Evolutionary conservation across 2,113 vertebrate genomes (phyloP).

Genomic region (Notarius lentiginosus): DNA sequence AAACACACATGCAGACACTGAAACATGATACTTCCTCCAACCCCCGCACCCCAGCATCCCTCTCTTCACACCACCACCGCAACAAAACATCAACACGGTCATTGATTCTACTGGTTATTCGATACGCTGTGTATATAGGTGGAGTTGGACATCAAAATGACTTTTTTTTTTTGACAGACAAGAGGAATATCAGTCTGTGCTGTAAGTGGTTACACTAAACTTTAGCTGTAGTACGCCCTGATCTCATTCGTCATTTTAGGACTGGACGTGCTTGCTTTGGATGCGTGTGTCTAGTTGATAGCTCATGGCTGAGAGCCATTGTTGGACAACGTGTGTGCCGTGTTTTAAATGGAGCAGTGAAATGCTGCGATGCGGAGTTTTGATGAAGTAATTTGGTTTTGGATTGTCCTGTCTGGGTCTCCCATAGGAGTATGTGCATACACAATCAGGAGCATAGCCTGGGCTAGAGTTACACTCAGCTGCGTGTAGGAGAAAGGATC

Average conservation of each 20-base stretch:
- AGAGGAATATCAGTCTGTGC: slow-evolving; percentile 7
- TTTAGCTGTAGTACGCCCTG: slow-evolving; percentile 12
- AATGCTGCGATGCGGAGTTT: slow-evolving; percentile 13
- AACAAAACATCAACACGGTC: slow-evolving; percentile 29
- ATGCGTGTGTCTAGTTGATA: neutral
- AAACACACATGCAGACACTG: slow-evolving; percentile 27
- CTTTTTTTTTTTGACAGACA: slow-evolving; percentile 6
- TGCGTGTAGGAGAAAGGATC: slow-evolving; percentile 13
- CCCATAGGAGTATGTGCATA: slow-evolving; percentile 13
- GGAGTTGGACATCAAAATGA: slow-evolving; percentile 1
- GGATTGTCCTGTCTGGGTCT: slow-evolving; percentile 20
- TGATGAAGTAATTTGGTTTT: slow-evolving; percentile 27
- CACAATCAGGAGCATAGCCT: slow-evolving; percentile 5
- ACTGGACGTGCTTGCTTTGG: slow-evolving; percentile 28
- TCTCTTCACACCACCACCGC: slow-evolving; percentile 41
- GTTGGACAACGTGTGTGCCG: neutral
- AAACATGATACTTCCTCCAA: slow-evolving; percentile 47
- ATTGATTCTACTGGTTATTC: slow-evolving; percentile 34
- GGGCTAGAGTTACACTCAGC: slow-evolving; percentile 3
- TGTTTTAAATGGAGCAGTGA: neutral
- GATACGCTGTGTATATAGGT: slow-evolving; percentile 9
- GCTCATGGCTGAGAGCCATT: neutral
- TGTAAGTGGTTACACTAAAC: slow-evolving; percentile 13
- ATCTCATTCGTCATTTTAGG: slow-evolving; percentile 29
- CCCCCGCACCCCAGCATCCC: slow-evolving; percentile 36